phyloP scores from a whole-genome alignment of 2,113 vertebrate species.

The Tachycineta bicolor region DNA sequence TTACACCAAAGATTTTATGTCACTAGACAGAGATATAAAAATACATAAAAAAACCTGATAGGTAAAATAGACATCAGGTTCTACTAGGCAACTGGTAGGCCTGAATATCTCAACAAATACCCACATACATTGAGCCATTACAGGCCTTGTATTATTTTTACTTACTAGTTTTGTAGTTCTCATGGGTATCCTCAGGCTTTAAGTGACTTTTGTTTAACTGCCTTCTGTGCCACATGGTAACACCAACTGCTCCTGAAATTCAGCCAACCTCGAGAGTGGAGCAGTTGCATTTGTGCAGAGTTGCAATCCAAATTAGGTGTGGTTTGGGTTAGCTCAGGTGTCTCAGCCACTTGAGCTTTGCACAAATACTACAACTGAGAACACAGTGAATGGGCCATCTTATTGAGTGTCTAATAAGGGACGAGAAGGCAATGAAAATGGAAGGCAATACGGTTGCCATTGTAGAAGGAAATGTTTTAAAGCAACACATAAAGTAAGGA shows the following conservation, averaged over 20 bases:
- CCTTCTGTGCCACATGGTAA: not conserved
- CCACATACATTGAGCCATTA: rapidly evolving
- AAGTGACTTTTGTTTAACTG: not conserved
- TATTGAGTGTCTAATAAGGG: not conserved
- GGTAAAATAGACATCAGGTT: not conserved
- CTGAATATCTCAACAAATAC: not conserved
- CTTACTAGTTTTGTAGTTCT: not conserved
- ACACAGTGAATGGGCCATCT: not conserved
- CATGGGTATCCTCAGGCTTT: not conserved
- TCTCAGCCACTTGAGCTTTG: not conserved
- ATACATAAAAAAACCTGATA: not conserved
- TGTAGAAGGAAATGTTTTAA: not conserved
- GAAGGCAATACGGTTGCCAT: not conserved
- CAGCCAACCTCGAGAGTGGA: not conserved
- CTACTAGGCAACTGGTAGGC: not conserved
- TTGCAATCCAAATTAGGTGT: not conserved
- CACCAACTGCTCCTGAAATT: not conserved
- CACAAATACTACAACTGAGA: not conserved
- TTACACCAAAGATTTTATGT: not conserved
- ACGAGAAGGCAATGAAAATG: not conserved
- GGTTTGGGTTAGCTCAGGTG: not conserved
- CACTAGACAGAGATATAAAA: not conserved
- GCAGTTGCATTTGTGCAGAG: not conserved
- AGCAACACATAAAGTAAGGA: not conserved
- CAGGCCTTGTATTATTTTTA: not conserved